Base-by-base conservation (phyloP, 2,113 vertebrate genomes). In the Nannobrachium achirus region DNA sequence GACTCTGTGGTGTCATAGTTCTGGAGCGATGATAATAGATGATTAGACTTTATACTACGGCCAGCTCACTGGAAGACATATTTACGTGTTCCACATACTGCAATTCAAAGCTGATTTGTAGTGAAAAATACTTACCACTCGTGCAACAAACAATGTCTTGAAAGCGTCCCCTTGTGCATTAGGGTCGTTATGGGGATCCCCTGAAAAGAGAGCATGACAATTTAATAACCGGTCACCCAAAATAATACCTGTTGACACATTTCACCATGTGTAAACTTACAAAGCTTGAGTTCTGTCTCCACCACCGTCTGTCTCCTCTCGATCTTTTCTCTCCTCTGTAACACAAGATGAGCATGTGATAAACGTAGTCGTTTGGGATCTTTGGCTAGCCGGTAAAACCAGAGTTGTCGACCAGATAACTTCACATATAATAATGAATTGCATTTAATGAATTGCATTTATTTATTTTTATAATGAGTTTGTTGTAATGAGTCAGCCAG, bases 1-100 rank as follows among this genome's bases (percentile, higher is more conserved):
- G 96, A 98, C 82, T 98, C 96, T 53, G 96, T 97, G 0, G 96
- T 97, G 73, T 98, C 96, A 5, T 98, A 97, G 83, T 98, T 98
- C 96, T 98, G 83, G 0, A 83, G 8, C 6, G 44, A 80, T 44
- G 2, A 45, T 33, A 66, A 19, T 4, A 70, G 8, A 40, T 10
- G 48, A 14, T 39, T 20, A 33, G 10, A 56, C 13, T 9, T 50
- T 49, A 51, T n/a, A 48, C 15, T 1, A 40, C 25, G 13, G n/a
- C 18, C 11, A n/a, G 0, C 42, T 0, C 1, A 39, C 65, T 57
- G 25, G 44, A 51, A 11, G 13, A 48, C 10, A 48, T 13, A 57
- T 7, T 40, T 40, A n/a, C 11, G 8, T 13, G 5, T 14, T 13
- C 14, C 13, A 1, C 10, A 39, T 8, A 51, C 4, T 20, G 1